A percentile compares a stretch with the other conserved stretches of the same genome.
These are phyloP conservation scores for Drosophila macrothrix DNA, from an alignment of 2,888 invertebrate genomes.

Conservation along the genomic window DNA sequence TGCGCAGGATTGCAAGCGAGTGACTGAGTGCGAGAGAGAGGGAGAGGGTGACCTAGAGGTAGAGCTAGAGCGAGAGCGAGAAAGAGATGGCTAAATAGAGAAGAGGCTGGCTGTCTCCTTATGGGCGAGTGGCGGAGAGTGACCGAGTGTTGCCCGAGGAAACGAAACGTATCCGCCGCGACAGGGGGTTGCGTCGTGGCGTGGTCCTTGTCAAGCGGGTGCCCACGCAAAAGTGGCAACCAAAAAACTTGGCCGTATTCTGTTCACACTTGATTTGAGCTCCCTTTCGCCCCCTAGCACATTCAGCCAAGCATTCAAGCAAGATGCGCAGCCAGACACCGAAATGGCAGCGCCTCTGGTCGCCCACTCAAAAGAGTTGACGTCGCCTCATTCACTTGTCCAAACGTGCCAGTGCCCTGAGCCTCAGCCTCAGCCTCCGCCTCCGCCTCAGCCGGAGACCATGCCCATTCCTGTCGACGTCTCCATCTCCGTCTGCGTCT, in stretches of 20 bases:
- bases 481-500: neutral
- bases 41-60: conserved; percentile 1
- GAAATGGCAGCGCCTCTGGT: conserved; percentile 80
- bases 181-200: conserved; percentile 6
- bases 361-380: conserved; percentile 68
- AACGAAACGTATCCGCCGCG: conserved; percentile 24
- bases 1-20: conserved; percentile 17
- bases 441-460: neutral
- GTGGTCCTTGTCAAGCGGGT: conserved; percentile 13
- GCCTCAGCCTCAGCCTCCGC: neutral
- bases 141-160: conserved; percentile 50
- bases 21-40: conserved; percentile 1
- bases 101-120: conserved; percentile 20
- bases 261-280: conserved; percentile 71
- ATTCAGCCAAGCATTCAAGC: conserved; percentile 27
- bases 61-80: neutral
- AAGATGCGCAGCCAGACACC: conserved; percentile 65
- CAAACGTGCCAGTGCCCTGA: conserved; percentile 21
- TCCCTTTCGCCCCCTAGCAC: conserved; percentile 8
- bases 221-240: conserved; percentile 59
- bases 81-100: conserved; percentile 6
- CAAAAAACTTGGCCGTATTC: conserved; percentile 73
- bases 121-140: conserved; percentile 9
- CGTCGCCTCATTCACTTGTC: conserved; percentile 73
- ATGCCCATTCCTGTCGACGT: neutral